Percentiles rank a stretch among this genome's conserved stretches.
phyloP scores from a whole-genome alignment of 2,888 invertebrate genomes.

The Conus canariensis region DNA sequence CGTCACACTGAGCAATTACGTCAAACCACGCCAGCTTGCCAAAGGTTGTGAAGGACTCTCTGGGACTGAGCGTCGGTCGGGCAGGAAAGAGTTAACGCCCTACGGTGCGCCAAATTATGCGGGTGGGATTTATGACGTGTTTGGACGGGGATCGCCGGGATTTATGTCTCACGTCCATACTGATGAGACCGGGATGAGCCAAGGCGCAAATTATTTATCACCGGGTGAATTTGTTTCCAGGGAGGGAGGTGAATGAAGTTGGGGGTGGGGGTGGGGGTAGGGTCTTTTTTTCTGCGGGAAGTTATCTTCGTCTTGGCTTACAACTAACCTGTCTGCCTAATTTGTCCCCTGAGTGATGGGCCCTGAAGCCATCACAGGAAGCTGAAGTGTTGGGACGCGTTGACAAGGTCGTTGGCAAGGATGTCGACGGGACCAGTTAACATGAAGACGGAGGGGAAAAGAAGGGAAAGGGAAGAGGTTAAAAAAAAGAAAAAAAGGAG shows the following conservation, averaged over 20 bases:
- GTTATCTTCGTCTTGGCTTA: neutral
- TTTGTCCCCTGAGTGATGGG: neutral
- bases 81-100: neutral
- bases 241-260: neutral
- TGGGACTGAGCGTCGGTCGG: neutral
- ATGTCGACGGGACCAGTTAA: too few relatives aligned
- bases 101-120: neutral
- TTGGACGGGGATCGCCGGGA: neutral
- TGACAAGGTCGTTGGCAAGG: too few relatives aligned
- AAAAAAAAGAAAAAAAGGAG: too few relatives aligned
- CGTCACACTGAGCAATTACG: neutral
- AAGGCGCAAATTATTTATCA: neutral
- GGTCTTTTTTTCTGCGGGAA: neutral
- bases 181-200: neutral
- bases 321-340: neutral
- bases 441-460: too few relatives aligned
- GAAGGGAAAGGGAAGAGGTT: too few relatives aligned
- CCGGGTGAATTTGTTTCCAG: neutral
- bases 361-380: neutral
- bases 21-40: neutral
- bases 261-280: neutral
- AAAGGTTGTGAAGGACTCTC: too few relatives aligned
- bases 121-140: neutral
- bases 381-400: too few relatives aligned
- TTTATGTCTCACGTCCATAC: neutral